Evolutionary conservation across 2,797 vertebrate genomes (phyloP).

Genomic region (Ctenosaura bakeri): DNA sequence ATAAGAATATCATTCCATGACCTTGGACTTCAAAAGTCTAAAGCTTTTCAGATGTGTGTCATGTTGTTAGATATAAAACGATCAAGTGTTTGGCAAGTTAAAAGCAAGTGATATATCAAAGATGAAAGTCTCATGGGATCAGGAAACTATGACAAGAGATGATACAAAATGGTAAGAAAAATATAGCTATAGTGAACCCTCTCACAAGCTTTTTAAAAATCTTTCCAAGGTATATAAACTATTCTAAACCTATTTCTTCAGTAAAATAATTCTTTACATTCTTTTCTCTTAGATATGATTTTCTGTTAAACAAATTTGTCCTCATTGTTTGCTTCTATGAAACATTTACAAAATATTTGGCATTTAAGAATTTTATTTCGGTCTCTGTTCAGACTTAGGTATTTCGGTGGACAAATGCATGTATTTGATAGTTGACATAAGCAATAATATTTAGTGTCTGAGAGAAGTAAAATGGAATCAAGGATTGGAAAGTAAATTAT

Average conservation of each 20-base stretch:
- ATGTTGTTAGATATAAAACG: conserved; percentile 28
- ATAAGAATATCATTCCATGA: conserved; percentile 14
- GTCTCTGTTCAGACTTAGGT: neutral
- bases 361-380: neutral
- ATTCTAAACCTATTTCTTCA: neutral
- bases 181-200: neutral
- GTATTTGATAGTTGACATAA: conserved; percentile 2
- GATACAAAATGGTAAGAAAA: conserved; percentile 14
- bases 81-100: conserved; percentile 31
- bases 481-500: neutral
- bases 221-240: neutral
- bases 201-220: neutral
- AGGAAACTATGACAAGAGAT: neutral
- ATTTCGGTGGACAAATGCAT: neutral
- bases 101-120: conserved; percentile 39
- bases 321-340: neutral
- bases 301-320: neutral
- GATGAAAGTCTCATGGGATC: neutral
- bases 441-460: conserved; percentile 10
- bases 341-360: neutral
- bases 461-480: neutral
- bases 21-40: conserved; percentile 30
- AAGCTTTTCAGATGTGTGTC: conserved; percentile 16
- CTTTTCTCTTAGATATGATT: neutral
- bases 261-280: neutral